Conservation (phyloP, 2,797 vertebrate genomes). For the Euphonia xanthogaster region DNA sequence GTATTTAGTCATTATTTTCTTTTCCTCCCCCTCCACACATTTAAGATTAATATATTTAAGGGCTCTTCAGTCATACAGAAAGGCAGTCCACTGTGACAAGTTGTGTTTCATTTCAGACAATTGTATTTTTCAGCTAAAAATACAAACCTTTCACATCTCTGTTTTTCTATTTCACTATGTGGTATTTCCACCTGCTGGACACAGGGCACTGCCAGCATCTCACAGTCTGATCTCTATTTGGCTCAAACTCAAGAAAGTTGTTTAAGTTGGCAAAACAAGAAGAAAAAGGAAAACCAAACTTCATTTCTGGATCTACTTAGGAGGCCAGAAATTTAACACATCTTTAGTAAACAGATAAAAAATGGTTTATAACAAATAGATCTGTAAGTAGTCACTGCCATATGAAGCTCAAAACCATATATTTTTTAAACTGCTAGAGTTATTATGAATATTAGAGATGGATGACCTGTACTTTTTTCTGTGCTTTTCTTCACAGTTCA, state of each 20-base stretch:
- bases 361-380: background rate
- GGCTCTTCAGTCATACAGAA: background rate
- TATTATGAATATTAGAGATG: background rate
- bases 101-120: background rate
- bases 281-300: background rate
- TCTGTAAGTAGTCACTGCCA: background rate
- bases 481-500: background rate
- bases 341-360: background rate
- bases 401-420: background rate
- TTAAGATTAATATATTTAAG: background rate
- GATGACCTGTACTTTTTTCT: background rate
- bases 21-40: fast-evolving
- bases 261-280: background rate
- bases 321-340: background rate
- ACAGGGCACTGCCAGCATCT: background rate
- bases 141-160: background rate
- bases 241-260: background rate
- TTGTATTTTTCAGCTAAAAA: background rate
- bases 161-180: background rate
- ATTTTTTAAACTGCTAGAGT: background rate
- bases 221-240: background rate
- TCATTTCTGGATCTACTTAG: background rate
- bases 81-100: background rate
- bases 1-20: background rate
- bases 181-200: slow-evolving; percentile 17